A percentile compares a stretch with the other conserved stretches of the same genome.
phyloP scores from a whole-genome alignment of 2,797 vertebrate genomes.

The Chaenodraco wilsoni region DNA sequence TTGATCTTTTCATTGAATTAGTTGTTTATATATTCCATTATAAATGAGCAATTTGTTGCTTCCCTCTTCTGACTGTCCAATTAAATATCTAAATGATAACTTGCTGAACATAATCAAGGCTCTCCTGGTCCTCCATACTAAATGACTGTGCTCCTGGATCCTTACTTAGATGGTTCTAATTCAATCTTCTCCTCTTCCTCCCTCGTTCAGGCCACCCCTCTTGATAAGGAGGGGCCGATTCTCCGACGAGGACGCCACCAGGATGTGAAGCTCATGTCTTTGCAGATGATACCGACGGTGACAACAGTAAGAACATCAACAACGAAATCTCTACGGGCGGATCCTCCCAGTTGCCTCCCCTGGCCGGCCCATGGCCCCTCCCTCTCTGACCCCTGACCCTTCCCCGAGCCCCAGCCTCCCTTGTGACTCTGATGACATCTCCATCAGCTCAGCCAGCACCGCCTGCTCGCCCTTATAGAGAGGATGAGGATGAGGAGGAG shows the following conservation, averaged over 20 bases:
- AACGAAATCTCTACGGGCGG: constrained; percentile 84
- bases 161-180: constrained; percentile 5
- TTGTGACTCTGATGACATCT: constrained; percentile 80
- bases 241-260: constrained; percentile 99
- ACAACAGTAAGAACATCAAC: constrained; percentile 86
- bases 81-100: not conserved
- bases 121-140: constrained; percentile 40
- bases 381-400: constrained; percentile 83
- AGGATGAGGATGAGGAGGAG: constrained; percentile 4
- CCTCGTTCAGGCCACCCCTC: constrained; percentile 94
- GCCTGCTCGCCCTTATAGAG: constrained; percentile 90
- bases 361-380: constrained; percentile 86
- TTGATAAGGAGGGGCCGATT: constrained; percentile 99
- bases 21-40: not conserved
- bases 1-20: not conserved
- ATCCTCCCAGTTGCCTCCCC: constrained; percentile 85
- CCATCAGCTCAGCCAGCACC: constrained; percentile 91
- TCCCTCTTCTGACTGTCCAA: constrained; percentile 18
- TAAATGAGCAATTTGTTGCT: not conserved
- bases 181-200: not conserved
- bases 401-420: constrained; percentile 62
- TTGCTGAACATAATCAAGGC: not conserved
- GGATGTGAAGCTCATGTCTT: constrained; percentile 93
- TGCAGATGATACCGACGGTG: constrained; percentile 89
- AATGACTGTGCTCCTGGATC: not conserved